These are phyloP conservation scores for Pogona vitticeps DNA, from an alignment of 2,113 vertebrate species.

Conservation along the genomic window DNA sequence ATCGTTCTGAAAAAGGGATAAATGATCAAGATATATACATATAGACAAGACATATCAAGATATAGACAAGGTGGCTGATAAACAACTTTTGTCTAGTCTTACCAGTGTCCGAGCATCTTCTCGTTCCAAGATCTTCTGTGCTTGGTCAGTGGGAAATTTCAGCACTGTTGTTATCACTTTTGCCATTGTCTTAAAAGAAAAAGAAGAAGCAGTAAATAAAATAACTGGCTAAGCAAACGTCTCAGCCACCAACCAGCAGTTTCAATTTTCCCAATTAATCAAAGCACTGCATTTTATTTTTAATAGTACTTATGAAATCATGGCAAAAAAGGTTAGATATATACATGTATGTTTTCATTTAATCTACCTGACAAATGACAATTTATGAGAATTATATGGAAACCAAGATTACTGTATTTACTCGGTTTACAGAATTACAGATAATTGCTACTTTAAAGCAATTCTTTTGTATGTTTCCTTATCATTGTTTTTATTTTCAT, in stretches of 20 bases:
- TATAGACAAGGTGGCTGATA: neutral
- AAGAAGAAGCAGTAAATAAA: too few species aligned
- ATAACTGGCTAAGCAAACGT: neutral
- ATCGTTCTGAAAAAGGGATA: neutral
- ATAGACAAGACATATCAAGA: too few species aligned
- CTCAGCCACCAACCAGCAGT: slow-evolving; percentile 26
- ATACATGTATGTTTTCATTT: slow-evolving; percentile 27
- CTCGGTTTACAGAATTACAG: slow-evolving; percentile 33
- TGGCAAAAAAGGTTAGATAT: slow-evolving; percentile 49
- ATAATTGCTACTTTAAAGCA: neutral
- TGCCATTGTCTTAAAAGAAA: slow-evolving; percentile 91
- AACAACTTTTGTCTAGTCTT: slow-evolving; percentile 59
- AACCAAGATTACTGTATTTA: slow-evolving; percentile 9
- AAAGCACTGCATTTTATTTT: slow-evolving; percentile 33
- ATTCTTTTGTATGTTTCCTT: neutral
- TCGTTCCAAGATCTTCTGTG: slow-evolving; percentile 93
- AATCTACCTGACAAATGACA: neutral
- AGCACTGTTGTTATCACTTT: slow-evolving; percentile 97
- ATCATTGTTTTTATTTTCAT: neutral
- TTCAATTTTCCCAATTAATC: slow-evolving; percentile 14
- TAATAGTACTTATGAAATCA: slow-evolving; percentile 53
- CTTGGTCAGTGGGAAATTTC: slow-evolving; percentile 93
- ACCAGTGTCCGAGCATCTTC: slow-evolving; percentile 89
- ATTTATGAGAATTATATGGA: slow-evolving; percentile 24
- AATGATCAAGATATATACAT: neutral